Evolutionary conservation across 2,888 invertebrate species (phyloP).

Genomic region (Timema cristinae): DNA sequence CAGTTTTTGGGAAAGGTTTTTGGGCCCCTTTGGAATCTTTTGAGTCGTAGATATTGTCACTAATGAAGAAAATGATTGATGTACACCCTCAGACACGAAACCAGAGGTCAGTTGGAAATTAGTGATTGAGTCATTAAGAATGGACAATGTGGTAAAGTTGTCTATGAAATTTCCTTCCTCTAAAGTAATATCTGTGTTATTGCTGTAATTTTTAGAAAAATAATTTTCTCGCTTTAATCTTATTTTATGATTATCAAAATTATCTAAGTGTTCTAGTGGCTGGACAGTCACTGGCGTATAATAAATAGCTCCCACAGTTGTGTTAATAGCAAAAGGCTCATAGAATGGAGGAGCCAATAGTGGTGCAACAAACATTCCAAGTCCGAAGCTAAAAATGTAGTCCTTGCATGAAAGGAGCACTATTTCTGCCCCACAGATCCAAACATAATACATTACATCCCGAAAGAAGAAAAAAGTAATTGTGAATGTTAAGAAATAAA

Average conservation of each 20-base stretch:
- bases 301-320: no score
- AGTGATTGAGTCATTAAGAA: slow-evolving; percentile 14
- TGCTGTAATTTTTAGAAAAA: background rate
- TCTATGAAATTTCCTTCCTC: background rate
- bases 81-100: no score
- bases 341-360: slow-evolving; percentile 45
- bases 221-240: no score
- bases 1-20: slow-evolving; percentile 33
- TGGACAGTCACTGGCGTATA: no score
- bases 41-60: slow-evolving; percentile 6
- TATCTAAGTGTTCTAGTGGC: no score
- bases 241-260: no score
- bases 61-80: no score
- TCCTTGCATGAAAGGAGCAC: slow-evolving; percentile 46
- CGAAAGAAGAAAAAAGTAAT: slow-evolving; percentile 33
- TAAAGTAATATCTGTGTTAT: slow-evolving; percentile 10
- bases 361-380: slow-evolving; percentile 47
- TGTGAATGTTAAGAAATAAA: background rate
- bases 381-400: slow-evolving; percentile 47
- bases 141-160: slow-evolving; percentile 4
- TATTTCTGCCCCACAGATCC: slow-evolving; percentile 39
- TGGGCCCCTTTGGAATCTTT: slow-evolving; percentile 16
- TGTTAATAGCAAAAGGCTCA: slow-evolving; percentile 17
- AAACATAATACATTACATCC: slow-evolving; percentile 47
- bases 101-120: no score